Evolutionary conservation across 2,113 vertebrate genomes (phyloP).

Genomic region (Ceyx margarethae): DNA sequence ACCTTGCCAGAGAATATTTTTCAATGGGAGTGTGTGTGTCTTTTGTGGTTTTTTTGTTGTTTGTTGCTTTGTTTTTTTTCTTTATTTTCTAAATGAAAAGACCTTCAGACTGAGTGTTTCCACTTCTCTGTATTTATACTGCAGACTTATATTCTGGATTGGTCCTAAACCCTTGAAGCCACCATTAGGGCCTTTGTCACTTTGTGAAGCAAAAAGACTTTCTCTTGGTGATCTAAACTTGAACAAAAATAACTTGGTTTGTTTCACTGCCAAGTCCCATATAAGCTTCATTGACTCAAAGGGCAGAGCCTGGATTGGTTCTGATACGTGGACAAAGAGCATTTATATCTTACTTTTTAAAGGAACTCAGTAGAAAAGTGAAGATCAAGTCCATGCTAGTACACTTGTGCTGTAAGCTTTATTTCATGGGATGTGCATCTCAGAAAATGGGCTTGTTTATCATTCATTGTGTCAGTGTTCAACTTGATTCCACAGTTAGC

Average conservation of each 20-base stretch:
- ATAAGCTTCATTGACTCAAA: not conserved
- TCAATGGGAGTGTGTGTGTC: not conserved
- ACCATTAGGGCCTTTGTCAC: not conserved
- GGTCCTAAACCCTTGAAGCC: not conserved
- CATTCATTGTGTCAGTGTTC: not conserved
- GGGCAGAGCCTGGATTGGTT: not conserved
- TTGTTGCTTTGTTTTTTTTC: not conserved
- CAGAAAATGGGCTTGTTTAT: not conserved
- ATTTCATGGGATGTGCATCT: not conserved
- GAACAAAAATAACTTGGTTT: not conserved
- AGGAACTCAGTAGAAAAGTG: not conserved
- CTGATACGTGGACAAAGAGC: not conserved
- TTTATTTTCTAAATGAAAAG: not conserved
- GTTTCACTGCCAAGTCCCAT: not conserved
- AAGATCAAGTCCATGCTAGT: not conserved
- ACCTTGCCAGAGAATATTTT: not conserved
- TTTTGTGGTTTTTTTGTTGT: not conserved
- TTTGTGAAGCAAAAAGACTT: not conserved
- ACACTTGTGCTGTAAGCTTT: not conserved
- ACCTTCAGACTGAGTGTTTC: not conserved
- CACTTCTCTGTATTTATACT: not conserved
- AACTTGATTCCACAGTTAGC: not conserved
- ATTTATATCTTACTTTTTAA: not conserved
- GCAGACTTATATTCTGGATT: not conserved
- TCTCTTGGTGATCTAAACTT: not conserved